These are phyloP conservation scores for Bambusicola thoracicus DNA, from an alignment of 2,113 vertebrate genomes.

Conservation along the genomic window DNA sequence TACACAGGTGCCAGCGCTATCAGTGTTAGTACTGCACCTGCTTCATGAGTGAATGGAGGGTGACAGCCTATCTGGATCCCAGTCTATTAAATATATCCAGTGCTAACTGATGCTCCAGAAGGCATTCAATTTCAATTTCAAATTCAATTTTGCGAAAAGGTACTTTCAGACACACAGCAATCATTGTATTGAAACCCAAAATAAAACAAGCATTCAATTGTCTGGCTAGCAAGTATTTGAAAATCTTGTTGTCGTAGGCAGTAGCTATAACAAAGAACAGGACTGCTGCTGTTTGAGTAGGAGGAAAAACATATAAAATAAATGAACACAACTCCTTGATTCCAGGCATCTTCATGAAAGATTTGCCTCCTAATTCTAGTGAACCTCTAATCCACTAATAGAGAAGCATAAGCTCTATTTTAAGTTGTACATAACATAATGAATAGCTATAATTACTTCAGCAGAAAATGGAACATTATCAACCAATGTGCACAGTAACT, in stretches of 20 bases:
- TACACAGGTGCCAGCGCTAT: neutral
- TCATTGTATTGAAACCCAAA: neutral
- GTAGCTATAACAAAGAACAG: neutral
- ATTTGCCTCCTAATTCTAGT: neutral
- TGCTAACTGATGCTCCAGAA: neutral
- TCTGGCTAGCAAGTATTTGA: neutral
- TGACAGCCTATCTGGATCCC: neutral
- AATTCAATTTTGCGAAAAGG: neutral
- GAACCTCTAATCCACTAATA: neutral
- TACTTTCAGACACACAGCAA: neutral
- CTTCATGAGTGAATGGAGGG: neutral
- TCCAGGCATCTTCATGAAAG: conserved; percentile 1
- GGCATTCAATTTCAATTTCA: neutral
- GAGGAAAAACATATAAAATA: neutral
- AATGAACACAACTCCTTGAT: neutral
- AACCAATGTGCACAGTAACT: neutral
- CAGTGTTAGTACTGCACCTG: neutral
- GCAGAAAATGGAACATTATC: neutral
- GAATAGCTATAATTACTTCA: neutral
- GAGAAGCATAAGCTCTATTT: neutral
- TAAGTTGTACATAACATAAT: neutral
- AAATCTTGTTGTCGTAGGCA: neutral
- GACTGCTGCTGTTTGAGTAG: neutral
- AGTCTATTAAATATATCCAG: neutral
- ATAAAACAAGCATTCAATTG: neutral